Evolutionary conservation across 2,888 invertebrate species (phyloP).

Genomic region (Drosophila phalerata): DNA sequence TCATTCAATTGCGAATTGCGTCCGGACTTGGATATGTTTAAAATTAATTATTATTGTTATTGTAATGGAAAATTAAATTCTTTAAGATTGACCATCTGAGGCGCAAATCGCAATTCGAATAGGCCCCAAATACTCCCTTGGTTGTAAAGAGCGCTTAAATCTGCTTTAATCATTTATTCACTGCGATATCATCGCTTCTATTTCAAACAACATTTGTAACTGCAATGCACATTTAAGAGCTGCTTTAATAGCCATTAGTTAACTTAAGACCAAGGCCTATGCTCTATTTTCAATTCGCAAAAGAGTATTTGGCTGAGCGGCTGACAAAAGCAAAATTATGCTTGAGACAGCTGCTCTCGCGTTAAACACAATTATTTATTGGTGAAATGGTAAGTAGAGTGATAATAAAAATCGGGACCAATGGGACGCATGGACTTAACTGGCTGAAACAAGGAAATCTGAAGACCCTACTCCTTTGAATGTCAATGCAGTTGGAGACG

Average conservation of each 20-base stretch:
- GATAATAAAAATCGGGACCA: conserved; percentile 15
- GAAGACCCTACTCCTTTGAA: neutral
- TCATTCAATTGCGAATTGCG: conserved; percentile 50
- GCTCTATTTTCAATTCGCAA: conserved; percentile 62
- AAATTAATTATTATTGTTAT: neutral
- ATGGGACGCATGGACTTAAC: neutral
- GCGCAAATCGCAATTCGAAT: conserved; percentile 45
- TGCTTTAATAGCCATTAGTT: conserved; percentile 43
- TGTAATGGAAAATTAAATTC: neutral
- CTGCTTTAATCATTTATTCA: conserved; percentile 34
- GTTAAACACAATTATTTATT: conserved; percentile 14
- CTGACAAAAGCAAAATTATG: conserved; percentile 34
- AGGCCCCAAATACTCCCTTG: neutral
- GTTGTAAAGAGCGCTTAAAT: conserved; percentile 60
- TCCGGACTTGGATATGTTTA: neutral
- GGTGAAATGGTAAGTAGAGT: conserved; percentile 67
- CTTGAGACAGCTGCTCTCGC: conserved; percentile 52
- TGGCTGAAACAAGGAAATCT: neutral
- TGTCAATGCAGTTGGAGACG: neutral
- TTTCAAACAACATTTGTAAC: conserved; percentile 18
- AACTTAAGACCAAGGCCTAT: conserved; percentile 32
- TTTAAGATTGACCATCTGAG: neutral
- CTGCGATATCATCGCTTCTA: conserved; percentile 35
- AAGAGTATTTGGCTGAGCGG: conserved; percentile 60
- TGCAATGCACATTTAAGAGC: conserved; percentile 57